These are phyloP conservation scores for Buceros bicornis DNA, from an alignment of 2,797 vertebrate genomes.

Conservation along the genomic window DNA sequence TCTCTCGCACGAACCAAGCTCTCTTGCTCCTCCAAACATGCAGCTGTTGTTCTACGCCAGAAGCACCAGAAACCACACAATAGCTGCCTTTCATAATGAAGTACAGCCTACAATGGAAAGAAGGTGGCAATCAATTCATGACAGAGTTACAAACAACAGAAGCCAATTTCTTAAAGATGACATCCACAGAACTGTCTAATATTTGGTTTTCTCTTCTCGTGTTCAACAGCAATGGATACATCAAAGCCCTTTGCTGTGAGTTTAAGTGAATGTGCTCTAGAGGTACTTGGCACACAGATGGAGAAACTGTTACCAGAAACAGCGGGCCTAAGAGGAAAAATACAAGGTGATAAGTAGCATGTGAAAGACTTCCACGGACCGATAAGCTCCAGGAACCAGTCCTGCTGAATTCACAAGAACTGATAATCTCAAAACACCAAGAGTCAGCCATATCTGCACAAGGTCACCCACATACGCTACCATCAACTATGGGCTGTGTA, in stretches of 20 bases:
- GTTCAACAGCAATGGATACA: not conserved
- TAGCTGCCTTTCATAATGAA: constrained; percentile 79
- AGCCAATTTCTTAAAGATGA: not conserved
- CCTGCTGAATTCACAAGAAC: not conserved
- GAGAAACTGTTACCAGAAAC: not conserved
- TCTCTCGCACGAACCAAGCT: constrained; percentile 63
- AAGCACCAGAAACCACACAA: constrained; percentile 78
- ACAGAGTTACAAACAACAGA: not conserved
- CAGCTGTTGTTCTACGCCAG: constrained; percentile 79
- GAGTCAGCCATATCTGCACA: not conserved
- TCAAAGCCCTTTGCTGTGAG: not conserved
- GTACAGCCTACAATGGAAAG: constrained; percentile 80
- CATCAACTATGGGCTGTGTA: accelerated
- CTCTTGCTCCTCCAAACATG: constrained; percentile 66
- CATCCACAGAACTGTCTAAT: not conserved
- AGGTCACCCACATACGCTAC: not conserved
- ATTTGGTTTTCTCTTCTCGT: not conserved
- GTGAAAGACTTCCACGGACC: not conserved
- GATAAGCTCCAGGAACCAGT: not conserved
- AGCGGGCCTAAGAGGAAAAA: not conserved
- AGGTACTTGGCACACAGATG: not conserved
- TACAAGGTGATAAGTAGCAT: not conserved
- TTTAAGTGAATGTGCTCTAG: accelerated
- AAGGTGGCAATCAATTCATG: not conserved
- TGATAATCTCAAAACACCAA: not conserved